A percentile compares a stretch with the other conserved stretches of the same genome.
phyloP scores from a whole-genome alignment of 2,888 invertebrate species.

The Busseola fusca region DNA sequence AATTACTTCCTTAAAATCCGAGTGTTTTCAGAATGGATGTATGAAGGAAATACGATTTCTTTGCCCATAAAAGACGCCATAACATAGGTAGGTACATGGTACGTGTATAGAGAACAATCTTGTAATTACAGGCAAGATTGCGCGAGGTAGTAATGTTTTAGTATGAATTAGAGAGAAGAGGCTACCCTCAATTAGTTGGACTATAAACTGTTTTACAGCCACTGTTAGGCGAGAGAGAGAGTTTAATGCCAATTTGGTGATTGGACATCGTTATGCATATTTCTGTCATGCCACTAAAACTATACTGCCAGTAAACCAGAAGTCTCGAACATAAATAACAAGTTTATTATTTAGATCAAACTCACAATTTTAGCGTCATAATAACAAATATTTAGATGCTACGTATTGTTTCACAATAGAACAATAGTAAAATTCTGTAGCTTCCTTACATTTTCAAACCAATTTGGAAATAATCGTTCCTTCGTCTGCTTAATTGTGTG shows the following conservation, averaged over 20 bases:
- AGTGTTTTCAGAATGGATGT: slow-evolving; percentile 3
- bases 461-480: background rate
- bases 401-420: background rate
- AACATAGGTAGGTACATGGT: slow-evolving; percentile 17
- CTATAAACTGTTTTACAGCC: slow-evolving; percentile 69
- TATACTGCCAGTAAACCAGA: slow-evolving; percentile 40
- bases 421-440: background rate
- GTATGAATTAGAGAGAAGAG: slow-evolving; percentile 46
- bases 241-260: slow-evolving; percentile 65
- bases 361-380: background rate
- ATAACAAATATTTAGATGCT: background rate
- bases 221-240: slow-evolving; percentile 60
- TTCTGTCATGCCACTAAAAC: slow-evolving; percentile 65
- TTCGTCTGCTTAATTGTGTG: background rate
- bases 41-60: slow-evolving; percentile 16
- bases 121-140: slow-evolving; percentile 50
- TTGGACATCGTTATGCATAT: slow-evolving; percentile 64
- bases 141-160: slow-evolving; percentile 56
- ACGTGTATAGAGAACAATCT: slow-evolving; percentile 21
- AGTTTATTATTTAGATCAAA: slow-evolving; percentile 35
- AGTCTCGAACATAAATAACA: slow-evolving; percentile 28
- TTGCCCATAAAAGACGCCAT: slow-evolving; percentile 36
- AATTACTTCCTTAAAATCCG: slow-evolving; percentile 25
- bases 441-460: slow-evolving; percentile 1
- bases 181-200: slow-evolving; percentile 59